Percentiles rank a stretch among this genome's conserved stretches.
These are phyloP conservation scores for Mohoua ochrocephala DNA, from an alignment of 2,113 vertebrate genomes.

Conservation along the genomic window DNA sequence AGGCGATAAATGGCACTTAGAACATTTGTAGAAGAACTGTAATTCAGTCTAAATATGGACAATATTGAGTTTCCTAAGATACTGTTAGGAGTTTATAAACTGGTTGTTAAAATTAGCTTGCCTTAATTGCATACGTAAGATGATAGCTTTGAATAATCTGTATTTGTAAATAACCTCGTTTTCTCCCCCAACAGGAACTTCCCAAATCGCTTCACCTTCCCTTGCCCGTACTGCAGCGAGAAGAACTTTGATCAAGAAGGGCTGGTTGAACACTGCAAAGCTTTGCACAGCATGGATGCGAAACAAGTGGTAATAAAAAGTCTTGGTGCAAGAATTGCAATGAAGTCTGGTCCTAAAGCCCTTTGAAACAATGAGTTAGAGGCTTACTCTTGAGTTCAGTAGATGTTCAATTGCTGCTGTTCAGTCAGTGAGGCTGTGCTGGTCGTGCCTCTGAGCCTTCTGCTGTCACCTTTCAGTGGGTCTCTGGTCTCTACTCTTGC, in stretches of 20 bases:
- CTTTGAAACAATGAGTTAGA: background rate
- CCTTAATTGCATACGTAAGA: background rate
- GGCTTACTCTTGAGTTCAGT: background rate
- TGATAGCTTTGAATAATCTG: background rate
- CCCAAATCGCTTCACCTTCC: constrained; percentile 94
- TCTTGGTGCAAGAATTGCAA: background rate
- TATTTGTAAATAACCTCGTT: background rate
- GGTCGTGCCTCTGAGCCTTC: background rate
- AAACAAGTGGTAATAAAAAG: constrained; percentile 83
- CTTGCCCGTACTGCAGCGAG: constrained; percentile 91
- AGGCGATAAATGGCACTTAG: background rate
- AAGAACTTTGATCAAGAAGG: constrained; percentile 96
- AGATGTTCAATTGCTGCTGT: background rate
- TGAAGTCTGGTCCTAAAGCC: background rate
- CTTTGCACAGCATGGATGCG: constrained; percentile 83
- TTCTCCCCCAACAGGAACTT: constrained; percentile 72
- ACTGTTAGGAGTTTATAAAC: background rate
- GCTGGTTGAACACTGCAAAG: constrained; percentile 92
- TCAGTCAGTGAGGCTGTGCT: background rate
- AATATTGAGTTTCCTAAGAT: background rate
- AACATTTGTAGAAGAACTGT: background rate
- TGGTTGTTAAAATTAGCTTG: background rate
- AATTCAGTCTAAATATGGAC: background rate
- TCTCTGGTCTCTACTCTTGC: background rate
- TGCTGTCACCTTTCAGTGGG: background rate